These are phyloP conservation scores for Martes martes DNA, from an alignment of 2,113 vertebrate genomes.

Conservation along the genomic window DNA sequence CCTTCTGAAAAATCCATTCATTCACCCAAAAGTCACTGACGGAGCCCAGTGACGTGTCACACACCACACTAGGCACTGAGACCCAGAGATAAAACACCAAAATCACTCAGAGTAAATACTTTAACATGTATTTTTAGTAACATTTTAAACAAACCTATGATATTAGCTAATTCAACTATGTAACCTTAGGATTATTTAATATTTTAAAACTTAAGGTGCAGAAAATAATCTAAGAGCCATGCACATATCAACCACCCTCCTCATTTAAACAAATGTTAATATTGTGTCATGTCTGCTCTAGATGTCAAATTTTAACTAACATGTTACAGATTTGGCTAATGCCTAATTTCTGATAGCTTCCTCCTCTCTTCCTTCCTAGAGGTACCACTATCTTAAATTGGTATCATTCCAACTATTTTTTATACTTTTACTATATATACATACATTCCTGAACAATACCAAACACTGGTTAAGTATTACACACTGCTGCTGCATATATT, in stretches of 20 bases:
- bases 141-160: not conserved
- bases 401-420: not conserved
- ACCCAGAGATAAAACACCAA: not conserved
- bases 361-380: not conserved
- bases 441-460: not conserved
- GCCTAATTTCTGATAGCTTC: not conserved
- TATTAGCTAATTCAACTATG: not conserved
- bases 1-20: not conserved
- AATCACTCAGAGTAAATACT: not conserved
- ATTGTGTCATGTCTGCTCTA: conserved; percentile 1
- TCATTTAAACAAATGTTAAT: not conserved
- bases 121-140: not conserved
- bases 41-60: not conserved
- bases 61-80: not conserved
- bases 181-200: not conserved
- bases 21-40: not conserved
- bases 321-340: not conserved
- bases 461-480: not conserved
- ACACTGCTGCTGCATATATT: not conserved
- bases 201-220: not conserved
- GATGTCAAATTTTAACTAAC: conserved; percentile 3
- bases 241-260: not conserved
- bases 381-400: not conserved
- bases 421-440: not conserved
- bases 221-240: not conserved